Conservation (phyloP, 2,113 vertebrate genomes). For the Antechinus stuartii region DNA sequence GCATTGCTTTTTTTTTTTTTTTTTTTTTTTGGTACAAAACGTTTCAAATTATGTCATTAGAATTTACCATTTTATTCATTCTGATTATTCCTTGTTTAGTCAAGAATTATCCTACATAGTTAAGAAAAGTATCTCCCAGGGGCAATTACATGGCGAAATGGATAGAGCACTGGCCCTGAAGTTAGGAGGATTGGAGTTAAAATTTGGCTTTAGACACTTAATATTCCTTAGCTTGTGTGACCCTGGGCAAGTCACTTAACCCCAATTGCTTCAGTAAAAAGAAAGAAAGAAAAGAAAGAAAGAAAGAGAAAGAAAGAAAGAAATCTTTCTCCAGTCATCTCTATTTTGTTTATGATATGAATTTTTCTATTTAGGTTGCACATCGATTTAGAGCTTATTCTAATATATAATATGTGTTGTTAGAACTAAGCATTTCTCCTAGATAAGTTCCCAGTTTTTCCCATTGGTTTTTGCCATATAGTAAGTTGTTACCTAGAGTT, state of each 20-base stretch:
- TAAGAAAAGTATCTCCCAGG: not conserved
- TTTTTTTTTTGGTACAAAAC: not conserved
- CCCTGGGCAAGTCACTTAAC: too few relatives aligned
- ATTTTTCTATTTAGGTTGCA: not conserved
- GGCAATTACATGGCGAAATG: too few relatives aligned
- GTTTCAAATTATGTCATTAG: not conserved
- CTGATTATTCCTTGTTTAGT: not conserved
- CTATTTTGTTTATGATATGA: not conserved
- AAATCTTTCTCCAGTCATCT: not conserved
- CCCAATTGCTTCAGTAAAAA: too few relatives aligned
- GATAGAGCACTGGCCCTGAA: too few relatives aligned
- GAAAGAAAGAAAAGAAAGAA: too few relatives aligned
- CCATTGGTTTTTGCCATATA: not conserved
- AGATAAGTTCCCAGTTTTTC: not conserved
- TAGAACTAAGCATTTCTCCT: not conserved
- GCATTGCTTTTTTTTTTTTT: not conserved
- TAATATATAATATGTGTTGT: not conserved
- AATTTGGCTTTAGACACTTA: too few relatives aligned
- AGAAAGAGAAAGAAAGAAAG: too few relatives aligned
- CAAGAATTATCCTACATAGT: not conserved
- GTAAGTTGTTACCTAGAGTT: not conserved
- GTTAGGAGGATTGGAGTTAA: too few relatives aligned
- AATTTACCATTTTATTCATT: not conserved
- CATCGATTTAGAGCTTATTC: not conserved
- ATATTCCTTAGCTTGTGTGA: too few relatives aligned